phyloP scores from a whole-genome alignment of 2,113 vertebrate species.

The Myrmecobius fasciatus region DNA sequence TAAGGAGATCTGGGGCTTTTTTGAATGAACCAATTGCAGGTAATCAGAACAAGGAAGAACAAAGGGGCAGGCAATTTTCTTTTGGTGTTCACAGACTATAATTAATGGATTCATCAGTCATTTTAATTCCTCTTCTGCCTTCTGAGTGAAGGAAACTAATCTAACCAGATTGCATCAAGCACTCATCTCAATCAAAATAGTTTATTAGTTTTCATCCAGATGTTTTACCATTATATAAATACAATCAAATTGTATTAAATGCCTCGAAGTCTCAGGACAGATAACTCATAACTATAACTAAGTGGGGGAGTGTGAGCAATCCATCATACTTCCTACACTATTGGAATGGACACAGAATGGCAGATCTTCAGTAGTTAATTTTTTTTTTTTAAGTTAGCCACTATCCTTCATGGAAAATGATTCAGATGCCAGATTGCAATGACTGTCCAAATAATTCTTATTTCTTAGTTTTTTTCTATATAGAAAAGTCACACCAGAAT shows the following conservation, averaged over 20 bases:
- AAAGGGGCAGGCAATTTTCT: background rate
- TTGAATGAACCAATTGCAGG: background rate
- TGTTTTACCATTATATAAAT: background rate
- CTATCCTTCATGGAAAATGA: background rate
- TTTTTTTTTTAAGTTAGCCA: background rate
- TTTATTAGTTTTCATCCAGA: background rate
- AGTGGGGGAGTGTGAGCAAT: background rate
- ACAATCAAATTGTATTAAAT: background rate
- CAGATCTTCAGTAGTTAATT: background rate
- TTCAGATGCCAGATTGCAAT: background rate
- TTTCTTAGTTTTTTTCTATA: background rate
- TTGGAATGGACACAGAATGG: background rate
- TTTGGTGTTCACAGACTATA: background rate
- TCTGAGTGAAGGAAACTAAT: background rate
- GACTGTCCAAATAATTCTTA: background rate
- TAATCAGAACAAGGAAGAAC: background rate
- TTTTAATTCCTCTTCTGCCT: background rate
- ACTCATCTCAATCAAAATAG: background rate
- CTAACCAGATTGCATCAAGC: background rate
- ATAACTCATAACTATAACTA: background rate
- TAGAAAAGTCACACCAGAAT: background rate
- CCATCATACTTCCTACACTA: background rate
- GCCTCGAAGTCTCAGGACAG: background rate
- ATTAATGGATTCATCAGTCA: background rate
- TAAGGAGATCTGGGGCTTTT: background rate